These are phyloP conservation scores for Hylaea fasciaria DNA, from an alignment of 2,888 invertebrate genomes.

Conservation along the genomic window DNA sequence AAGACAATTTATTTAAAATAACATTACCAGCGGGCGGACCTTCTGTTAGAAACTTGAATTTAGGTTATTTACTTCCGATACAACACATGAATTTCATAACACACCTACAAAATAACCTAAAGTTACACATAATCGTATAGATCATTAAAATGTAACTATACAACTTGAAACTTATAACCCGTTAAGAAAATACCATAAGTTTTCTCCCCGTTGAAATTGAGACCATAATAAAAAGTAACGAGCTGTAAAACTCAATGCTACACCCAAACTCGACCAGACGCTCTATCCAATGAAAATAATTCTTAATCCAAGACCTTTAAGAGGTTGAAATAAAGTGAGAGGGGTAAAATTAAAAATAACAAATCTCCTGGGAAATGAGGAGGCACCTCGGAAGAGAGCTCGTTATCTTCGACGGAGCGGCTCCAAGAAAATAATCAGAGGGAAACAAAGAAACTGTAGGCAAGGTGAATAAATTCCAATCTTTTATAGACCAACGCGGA, in stretches of 20 bases:
- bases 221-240: slow-evolving; percentile 38
- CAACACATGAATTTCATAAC: no score
- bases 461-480: slow-evolving; percentile 53
- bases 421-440: slow-evolving; percentile 66
- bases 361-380: slow-evolving; percentile 68
- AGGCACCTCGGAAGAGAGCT: slow-evolving; percentile 64
- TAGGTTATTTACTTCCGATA: no score
- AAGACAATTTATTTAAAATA: no score
- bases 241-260: slow-evolving; percentile 36
- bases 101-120: no score
- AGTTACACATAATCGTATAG: no score
- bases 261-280: slow-evolving; percentile 33
- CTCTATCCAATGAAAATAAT: slow-evolving; percentile 36
- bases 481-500: slow-evolving; percentile 33
- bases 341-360: slow-evolving; percentile 67
- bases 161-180: slow-evolving; percentile 13
- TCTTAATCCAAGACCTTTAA: slow-evolving; percentile 35
- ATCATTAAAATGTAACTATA: background rate
- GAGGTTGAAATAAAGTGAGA: slow-evolving; percentile 39
- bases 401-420: slow-evolving; percentile 65
- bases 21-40: no score
- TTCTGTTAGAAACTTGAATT: no score
- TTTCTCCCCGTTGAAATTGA: slow-evolving; percentile 27
- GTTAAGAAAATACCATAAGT: slow-evolving; percentile 16
- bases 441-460: slow-evolving; percentile 60